phyloP scores from a whole-genome alignment of 2,797 vertebrate genomes.

The Gambusia yucatana region DNA sequence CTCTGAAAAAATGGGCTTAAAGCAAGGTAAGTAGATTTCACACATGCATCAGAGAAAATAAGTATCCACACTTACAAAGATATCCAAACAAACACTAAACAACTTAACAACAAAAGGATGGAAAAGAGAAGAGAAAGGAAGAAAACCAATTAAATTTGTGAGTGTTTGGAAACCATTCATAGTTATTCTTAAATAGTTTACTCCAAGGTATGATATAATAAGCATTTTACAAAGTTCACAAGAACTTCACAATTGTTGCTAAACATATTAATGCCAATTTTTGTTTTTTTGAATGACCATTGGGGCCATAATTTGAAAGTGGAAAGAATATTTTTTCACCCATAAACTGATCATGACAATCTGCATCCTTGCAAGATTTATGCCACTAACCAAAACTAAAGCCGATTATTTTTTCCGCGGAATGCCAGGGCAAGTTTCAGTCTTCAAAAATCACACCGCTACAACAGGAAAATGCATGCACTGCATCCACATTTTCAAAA shows the following conservation, averaged over 20 bases:
- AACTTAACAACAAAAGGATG: neutral
- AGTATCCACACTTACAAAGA: neutral
- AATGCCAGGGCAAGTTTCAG: too few relatives aligned
- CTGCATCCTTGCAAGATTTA: neutral
- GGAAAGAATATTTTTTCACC: neutral
- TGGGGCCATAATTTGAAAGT: neutral
- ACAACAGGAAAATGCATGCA: too few relatives aligned
- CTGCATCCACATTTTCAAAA: too few relatives aligned
- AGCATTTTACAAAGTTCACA: neutral
- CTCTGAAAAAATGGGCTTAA: conserved; percentile 75
- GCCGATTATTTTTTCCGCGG: too few relatives aligned
- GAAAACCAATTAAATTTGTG: neutral
- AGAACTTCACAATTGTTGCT: neutral
- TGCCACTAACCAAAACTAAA: too few relatives aligned
- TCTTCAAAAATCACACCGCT: too few relatives aligned
- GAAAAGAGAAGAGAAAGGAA: neutral
- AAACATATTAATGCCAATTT: too few relatives aligned
- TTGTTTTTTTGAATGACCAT: neutral
- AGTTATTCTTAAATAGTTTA: neutral
- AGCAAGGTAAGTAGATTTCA: conserved; percentile 68
- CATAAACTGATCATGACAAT: neutral
- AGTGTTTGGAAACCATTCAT: neutral
- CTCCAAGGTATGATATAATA: neutral
- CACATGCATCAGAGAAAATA: neutral
- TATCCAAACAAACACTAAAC: neutral